Evolutionary conservation across 2,888 invertebrate genomes (phyloP), one percentile per base, ranked within the genome.

Genomic region (Augiades crinisus): DNA sequence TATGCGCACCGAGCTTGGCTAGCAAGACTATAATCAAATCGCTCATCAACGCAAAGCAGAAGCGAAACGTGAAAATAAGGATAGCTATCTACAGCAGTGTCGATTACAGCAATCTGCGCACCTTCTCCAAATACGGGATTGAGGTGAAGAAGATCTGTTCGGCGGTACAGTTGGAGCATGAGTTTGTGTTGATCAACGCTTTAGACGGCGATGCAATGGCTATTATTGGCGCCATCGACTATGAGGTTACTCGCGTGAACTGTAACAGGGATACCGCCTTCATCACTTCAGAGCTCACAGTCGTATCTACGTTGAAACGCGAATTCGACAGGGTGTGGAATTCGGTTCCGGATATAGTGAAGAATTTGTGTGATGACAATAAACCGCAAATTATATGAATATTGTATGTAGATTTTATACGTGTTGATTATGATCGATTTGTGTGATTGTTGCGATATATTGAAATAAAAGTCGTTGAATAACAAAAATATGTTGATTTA

Each of bases 401-500:
- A 27, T 10, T 27, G 27, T 27, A 19, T 19, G 5, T 4, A 19
- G 5, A 19, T 2, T 4, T 5, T 4, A 19, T 19, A 4, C 19
- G 3, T 27, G 10, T 10, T 10, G 27, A n/a, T n/a, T 27, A 10
- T 10, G n/a, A 3, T 27, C 10, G 10, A 2, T 10, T 22, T 16
- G 44, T 51, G 24, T 50, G 10, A 51, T 47, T 53, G 47, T 24
- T 47, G 33, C 27, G 14, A 46, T 40, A 40, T 27, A 45, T 55
- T 57, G 31, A 73, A 81, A 75, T 77, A 76, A 86, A 82, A 81
- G 64, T 60, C 62, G 43, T 50, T 46, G 53, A 51, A 34, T 79
- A 83, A 85, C 79, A 81, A 82, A 86, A 81, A 85, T 85, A 86
- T 70, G 75, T 76, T 71, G 72, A 77, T 81, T 84, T 78, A 81